phyloP scores from a whole-genome alignment of 1,140 invertebrate species.

The Drosophila pallidifrons region DNA sequence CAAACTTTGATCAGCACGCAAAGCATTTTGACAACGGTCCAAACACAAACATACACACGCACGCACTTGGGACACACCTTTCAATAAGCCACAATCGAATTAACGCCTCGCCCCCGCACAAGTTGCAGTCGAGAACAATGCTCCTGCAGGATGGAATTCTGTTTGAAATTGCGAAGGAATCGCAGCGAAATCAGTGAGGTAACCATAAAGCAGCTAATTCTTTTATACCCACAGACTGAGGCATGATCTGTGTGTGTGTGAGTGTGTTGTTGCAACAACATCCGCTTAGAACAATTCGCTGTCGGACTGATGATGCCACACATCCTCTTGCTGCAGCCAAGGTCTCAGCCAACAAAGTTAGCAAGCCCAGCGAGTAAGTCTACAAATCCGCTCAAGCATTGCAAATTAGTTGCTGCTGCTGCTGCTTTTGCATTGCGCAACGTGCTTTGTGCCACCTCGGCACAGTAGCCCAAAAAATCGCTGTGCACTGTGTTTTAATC shows the following conservation, averaged over 20 bases:
- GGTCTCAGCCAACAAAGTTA: conserved; percentile 7
- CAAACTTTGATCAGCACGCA: conserved; percentile 54
- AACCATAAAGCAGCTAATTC: not conserved
- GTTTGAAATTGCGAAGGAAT: not conserved
- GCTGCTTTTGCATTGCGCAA: conserved; percentile 28
- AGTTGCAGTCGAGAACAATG: not conserved
- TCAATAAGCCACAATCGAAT: conserved; percentile 32
- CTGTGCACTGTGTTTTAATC: conserved; percentile 62
- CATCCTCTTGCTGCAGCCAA: conserved; percentile 62
- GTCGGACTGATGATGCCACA: conserved; percentile 23
- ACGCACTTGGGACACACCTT: conserved; percentile 57
- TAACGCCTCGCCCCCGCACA: conserved; percentile 17
- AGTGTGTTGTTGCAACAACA: conserved; percentile 25
- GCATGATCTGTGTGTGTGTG: conserved; percentile 2
- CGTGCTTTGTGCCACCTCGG: conserved; percentile 34
- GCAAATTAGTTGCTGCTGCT: conserved; percentile 57
- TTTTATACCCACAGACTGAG: not conserved
- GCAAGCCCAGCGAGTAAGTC: conserved; percentile 30
- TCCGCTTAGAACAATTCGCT: conserved; percentile 56
- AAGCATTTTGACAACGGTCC: conserved; percentile 63
- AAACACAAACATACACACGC: conserved; percentile 14
- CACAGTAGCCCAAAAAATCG: conserved; percentile 55
- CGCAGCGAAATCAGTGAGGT: not conserved
- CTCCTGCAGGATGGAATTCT: conserved; percentile 40
- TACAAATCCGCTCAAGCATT: conserved; percentile 79